Evolutionary conservation across 1,140 invertebrate species (phyloP), one percentile per base, ranked within the genome.

Genomic region (Brachionus calyciflorus): DNA sequence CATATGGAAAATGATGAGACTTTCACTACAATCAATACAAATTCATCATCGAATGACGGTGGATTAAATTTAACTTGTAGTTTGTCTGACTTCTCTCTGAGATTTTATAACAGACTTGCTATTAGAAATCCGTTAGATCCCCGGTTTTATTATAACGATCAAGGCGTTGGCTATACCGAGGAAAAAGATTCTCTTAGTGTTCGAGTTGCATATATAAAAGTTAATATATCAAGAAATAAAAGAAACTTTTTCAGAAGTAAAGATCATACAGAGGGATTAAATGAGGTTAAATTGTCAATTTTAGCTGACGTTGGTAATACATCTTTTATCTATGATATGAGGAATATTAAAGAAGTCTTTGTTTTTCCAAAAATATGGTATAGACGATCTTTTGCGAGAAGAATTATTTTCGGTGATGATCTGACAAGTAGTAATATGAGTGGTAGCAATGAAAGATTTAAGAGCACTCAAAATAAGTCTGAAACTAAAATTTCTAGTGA

Each of bases 291-390:
- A 76, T 86, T 87, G 78, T 60, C 82, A 91, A 92, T 92, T 10
- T 94, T 96, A 78, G 90, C 93, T 80, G 94, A 97, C 84, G 93
- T 98, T 81, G 96, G 95, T 30, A 94, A 92, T n/a, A 96, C 96
- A 24, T 93, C 92, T 21, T 98, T 99, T 83, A 97, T 98, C 82
- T 98, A 98, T 84, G 96, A 99, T 83, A 98, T 98, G 94, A 88
- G 96, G 65, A 88, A 96, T n/a, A 84, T 98, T 75, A 93, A 93
- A 0, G 96, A 99, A 86, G 97, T 98, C 79, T 85, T 99, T 44
- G 93, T 94, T 4, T 98, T 99, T 82, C 96, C 96, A 0, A 96
- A 96, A 86, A 95, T 96, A 3, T 99, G 96, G 96, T 85, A 85
- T 77, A 87, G 95, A 24, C 88, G 93, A 17, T 93, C 91, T 78